Evolutionary conservation across 2,113 vertebrate genomes (phyloP).

Genomic region (Dinomys branickii): DNA sequence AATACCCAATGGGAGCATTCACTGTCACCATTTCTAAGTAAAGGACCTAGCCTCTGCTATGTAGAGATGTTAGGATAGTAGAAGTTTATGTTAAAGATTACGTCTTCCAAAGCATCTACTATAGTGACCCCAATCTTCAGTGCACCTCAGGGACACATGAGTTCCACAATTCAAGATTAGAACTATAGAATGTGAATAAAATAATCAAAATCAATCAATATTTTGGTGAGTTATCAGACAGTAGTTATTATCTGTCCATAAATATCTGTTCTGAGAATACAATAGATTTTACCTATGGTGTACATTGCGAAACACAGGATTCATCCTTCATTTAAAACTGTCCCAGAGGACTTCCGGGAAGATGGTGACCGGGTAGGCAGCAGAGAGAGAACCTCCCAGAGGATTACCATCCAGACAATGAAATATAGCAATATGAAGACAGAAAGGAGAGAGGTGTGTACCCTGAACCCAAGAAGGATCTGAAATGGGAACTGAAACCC

Average conservation of each 20-base stretch:
- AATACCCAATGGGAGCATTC: background rate
- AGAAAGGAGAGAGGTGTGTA: no score
- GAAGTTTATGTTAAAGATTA: background rate
- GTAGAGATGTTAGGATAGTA: background rate
- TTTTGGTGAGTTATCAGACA: background rate
- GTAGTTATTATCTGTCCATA: background rate
- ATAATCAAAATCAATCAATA: background rate
- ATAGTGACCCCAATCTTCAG: background rate
- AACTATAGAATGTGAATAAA: background rate
- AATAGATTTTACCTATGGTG: background rate
- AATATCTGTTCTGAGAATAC: background rate
- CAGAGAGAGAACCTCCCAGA: no score
- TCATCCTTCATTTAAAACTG: background rate
- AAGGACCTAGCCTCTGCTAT: background rate
- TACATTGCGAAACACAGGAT: background rate
- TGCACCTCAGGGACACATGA: background rate
- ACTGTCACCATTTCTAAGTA: background rate
- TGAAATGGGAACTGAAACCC: no score
- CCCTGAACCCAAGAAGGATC: no score
- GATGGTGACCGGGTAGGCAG: no score
- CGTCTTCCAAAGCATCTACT: background rate
- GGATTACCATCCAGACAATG: no score
- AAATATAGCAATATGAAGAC: no score
- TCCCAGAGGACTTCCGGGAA: no score
- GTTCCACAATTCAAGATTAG: background rate